Evolutionary conservation across 2,888 invertebrate species (phyloP), one percentile per base, ranked within the genome.

Genomic region (Noctua fimbriata): DNA sequence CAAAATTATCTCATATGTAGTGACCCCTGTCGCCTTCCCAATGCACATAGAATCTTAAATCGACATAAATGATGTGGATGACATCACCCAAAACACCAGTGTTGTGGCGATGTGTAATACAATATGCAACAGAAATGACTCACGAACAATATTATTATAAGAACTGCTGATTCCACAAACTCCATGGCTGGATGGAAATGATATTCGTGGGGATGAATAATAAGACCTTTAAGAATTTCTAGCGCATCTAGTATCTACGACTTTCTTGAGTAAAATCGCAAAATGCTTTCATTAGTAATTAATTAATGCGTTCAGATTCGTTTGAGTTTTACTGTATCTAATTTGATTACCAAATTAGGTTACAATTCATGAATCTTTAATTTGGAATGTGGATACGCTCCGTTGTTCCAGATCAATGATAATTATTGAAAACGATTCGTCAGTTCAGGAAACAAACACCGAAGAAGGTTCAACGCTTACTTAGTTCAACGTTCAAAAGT

Each of bases 101-200:
- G 89, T 87, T 89, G 87, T 81, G 89, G 88, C 91, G 91, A 91
- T 94, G 93, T 91, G 95, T 94, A 94, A 95, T 92, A 89, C 93
- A 92, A 94, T 92, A 92, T 91, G 92, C 91, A 93, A 87, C 85
- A 89, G 84, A 84, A 90, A 87, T 95, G 95, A 95, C 82, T 95
- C 95, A 95, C 83, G 49, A 76, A 78, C 94, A 76, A 79, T 75
- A 78, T 86, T 89, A 79, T 87, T 86, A 84, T 87, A 86, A 71
- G 74, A 82, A 79, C 72, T 82, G 77, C 87, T 83, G 79, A 85
- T 84, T 87, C 82, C 81, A 82, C 81, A 83, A 89, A 84, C 79
- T 82, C 85, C 79, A 76, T 76, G 72, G 60, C 81, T 81, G 76
- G 71, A 83, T 84, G 75, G 82, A 85, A 83, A 83, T 76, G 69